Evolutionary conservation across 1,140 invertebrate genomes (phyloP), one percentile per base, ranked within the genome.

Genomic region (Ceratina japonica): DNA sequence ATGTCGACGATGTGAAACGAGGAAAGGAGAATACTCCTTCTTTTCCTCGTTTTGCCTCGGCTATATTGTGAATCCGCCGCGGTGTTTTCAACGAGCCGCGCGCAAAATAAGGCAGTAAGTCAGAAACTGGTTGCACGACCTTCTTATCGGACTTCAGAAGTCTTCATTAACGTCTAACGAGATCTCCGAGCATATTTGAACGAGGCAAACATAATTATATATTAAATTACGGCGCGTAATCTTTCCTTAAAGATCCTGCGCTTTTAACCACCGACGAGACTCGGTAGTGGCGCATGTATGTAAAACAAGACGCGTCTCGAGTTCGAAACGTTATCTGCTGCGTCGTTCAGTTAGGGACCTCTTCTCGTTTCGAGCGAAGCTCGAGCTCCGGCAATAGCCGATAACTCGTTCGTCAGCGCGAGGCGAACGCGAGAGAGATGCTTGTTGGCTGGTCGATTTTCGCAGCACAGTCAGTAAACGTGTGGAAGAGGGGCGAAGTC

Each of bases 381-480:
- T 24, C 15, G 7, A 13, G 37, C 22, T 51, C 66, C 16, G 13
- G 20, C n/a, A 49, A 27, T 16, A 44, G 8, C 49, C 49, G 56
- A 72, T 27, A 72, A 61, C n/a, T 49, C 37, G 70, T 24, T 12
- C 13, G n/a, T 27, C 24, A 5, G 66, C n/a, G 49, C 66, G 49
- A 37, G 31, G n/a, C 20, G 15, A 18, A 22, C 16, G 4, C 44
- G 24, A 74, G 27, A 31, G 15, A 31, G 62, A 62, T 71, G 31
- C 27, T 18, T 2, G 13, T 18, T 2, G 13, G 75, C 71, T 79
- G 80, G 85, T 84, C 85, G 84, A 88, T 90, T 89, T 90, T 90
- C 79, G 85, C 87, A 88, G 90, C 85, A 87, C 86, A 89, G 87
- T 83, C 87, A 88, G 90, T 90, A 87, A 82, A 81, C 27, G 64